phyloP scores from a whole-genome alignment of 35 echinoderm and acorn worm genomes.

The Nesometra sesokonis region DNA sequence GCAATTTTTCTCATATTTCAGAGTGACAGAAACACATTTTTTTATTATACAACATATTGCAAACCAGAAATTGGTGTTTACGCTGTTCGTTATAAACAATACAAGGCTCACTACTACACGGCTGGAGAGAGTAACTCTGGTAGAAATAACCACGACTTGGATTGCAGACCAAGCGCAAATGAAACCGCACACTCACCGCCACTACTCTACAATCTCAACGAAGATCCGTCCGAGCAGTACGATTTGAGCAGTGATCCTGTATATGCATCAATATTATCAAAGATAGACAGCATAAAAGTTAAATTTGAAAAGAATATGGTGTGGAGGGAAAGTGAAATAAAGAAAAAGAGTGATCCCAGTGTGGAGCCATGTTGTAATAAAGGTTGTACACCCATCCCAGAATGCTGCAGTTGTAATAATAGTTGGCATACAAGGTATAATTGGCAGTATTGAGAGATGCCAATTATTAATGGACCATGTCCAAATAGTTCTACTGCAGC shows the following conservation, averaged over 20 bases:
- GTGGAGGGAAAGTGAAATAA: slow-evolving; percentile 51
- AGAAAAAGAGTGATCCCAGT: background rate
- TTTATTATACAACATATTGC: slow-evolving; percentile 53
- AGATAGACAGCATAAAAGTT: slow-evolving; percentile 42
- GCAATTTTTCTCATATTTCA: slow-evolving; percentile 35
- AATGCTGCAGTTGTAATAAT: slow-evolving; percentile 75
- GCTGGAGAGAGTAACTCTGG: slow-evolving; percentile 54
- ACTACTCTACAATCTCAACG: slow-evolving; percentile 68
- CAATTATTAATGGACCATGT: no score
- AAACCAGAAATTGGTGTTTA: slow-evolving; percentile 52
- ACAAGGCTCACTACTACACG: slow-evolving; percentile 90
- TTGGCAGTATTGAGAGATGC: no score
- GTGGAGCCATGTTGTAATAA: slow-evolving; percentile 85
- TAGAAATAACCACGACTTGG: slow-evolving; percentile 50
- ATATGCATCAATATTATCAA: slow-evolving; percentile 27
- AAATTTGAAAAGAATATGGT: slow-evolving; percentile 48
- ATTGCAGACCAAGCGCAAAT: slow-evolving; percentile 55
- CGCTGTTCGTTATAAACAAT: slow-evolving; percentile 84
- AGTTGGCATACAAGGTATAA: no score
- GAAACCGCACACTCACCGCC: slow-evolving; percentile 46
- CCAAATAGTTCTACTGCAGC: no score
- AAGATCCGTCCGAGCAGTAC: slow-evolving; percentile 74
- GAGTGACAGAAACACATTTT: slow-evolving; percentile 72
- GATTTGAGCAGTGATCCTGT: slow-evolving; percentile 26
- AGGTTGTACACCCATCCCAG: slow-evolving; percentile 69